A percentile compares a stretch with the other conserved stretches of the same genome.
Conservation (phyloP, 2,113 vertebrate genomes). For the Cyprinodon tularosa region DNA sequence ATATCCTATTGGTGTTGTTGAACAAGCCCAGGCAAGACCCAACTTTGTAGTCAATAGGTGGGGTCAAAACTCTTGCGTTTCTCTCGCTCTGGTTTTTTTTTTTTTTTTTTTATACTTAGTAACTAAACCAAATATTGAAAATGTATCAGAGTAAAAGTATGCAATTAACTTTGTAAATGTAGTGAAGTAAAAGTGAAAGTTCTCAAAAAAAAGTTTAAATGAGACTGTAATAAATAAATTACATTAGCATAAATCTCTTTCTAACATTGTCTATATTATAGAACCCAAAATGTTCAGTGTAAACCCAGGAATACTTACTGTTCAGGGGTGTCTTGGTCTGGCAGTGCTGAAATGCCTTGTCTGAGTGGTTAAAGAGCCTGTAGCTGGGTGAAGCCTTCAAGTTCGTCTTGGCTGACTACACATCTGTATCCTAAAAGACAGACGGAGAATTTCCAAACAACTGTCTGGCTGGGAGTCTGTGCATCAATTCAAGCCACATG, state of each 20-base stretch:
- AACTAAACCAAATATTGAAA: no score
- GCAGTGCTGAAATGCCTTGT: no score
- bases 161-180: no score
- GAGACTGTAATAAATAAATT: neutral
- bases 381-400: neutral
- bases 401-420: neutral
- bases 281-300: neutral
- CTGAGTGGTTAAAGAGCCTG: neutral
- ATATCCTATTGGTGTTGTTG: no score
- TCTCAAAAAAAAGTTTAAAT: neutral
- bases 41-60: no score
- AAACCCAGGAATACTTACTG: neutral
- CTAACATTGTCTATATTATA: neutral
- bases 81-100: no score
- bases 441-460: neutral
- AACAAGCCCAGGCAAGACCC: no score
- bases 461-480: neutral
- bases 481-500: no score
- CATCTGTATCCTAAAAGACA: slow-evolving; percentile 1
- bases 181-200: no score
- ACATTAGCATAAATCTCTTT: neutral
- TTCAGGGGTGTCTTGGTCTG: neutral
- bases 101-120: no score
- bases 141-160: no score
- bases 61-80: no score